Evolutionary conservation across 2,113 vertebrate genomes (phyloP).

Genomic region (Melanocharis versteri): DNA sequence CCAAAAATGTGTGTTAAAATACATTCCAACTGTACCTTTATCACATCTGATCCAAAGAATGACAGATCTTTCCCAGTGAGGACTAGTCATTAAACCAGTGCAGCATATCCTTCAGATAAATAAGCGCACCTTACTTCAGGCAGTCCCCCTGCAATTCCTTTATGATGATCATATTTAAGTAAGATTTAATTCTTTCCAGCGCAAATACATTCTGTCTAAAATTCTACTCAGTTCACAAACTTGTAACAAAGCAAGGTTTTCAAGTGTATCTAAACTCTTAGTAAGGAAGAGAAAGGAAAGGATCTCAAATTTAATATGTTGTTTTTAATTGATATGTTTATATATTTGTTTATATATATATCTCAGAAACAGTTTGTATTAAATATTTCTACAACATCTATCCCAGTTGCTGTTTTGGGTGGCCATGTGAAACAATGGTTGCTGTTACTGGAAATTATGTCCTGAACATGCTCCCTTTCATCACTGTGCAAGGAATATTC

Average conservation of each 20-base stretch:
- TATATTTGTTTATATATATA: not conserved
- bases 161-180: not conserved
- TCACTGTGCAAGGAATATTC: not conserved
- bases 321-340: not conserved
- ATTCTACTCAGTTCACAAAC: not conserved
- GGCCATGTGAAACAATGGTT: rapidly evolving
- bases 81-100: not conserved
- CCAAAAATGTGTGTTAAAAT: not conserved
- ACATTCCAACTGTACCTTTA: not conserved
- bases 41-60: not conserved
- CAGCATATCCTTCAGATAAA: not conserved
- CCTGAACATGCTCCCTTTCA: not conserved
- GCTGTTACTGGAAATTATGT: not conserved
- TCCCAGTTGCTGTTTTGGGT: not conserved
- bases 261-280: not conserved
- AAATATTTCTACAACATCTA: not conserved
- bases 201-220: not conserved
- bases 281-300: not conserved
- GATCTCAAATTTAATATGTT: not conserved
- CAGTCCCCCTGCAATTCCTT: not conserved
- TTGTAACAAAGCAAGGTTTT: not conserved
- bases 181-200: not conserved
- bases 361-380: not conserved
- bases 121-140: not conserved
- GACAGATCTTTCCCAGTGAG: not conserved